Conservation (phyloP, 2,113 vertebrate genomes). For the Dasyurus viverrinus region DNA sequence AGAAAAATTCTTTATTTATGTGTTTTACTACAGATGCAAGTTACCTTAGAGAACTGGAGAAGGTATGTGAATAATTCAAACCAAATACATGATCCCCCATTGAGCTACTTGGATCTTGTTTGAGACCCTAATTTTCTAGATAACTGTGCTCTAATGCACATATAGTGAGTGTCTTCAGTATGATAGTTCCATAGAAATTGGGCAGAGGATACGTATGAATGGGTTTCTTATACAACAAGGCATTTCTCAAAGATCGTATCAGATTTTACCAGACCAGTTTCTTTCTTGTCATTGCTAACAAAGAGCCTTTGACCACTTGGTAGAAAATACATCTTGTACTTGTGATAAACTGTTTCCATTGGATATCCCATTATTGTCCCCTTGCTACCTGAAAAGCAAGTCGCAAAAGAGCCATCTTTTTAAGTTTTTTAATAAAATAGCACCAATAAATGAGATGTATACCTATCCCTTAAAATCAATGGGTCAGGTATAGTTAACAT, state of each 20-base stretch:
- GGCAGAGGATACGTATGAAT: not conserved
- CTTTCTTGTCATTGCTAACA: not conserved
- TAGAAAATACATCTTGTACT: not conserved
- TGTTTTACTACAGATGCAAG: not conserved
- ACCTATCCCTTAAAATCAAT: constrained; percentile 27
- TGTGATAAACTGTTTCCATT: not conserved
- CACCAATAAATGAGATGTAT: not conserved
- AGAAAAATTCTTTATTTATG: not conserved
- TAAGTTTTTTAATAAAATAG: not conserved
- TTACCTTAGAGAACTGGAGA: not conserved
- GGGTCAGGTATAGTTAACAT: not conserved
- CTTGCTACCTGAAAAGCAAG: not conserved
- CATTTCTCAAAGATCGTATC: not conserved
- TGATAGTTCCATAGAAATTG: not conserved
- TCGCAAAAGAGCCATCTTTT: not conserved
- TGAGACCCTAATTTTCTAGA: not conserved
- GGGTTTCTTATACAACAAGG: not conserved
- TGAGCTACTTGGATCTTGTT: not conserved
- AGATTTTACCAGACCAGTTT: not conserved
- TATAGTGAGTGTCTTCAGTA: not conserved
- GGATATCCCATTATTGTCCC: not conserved
- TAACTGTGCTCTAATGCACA: not conserved
- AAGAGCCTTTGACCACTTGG: not conserved
- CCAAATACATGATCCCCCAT: not conserved
- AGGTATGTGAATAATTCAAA: constrained; percentile 1